Conservation (phyloP, 1,140 invertebrate genomes). For the Brachionus paranguensis region DNA sequence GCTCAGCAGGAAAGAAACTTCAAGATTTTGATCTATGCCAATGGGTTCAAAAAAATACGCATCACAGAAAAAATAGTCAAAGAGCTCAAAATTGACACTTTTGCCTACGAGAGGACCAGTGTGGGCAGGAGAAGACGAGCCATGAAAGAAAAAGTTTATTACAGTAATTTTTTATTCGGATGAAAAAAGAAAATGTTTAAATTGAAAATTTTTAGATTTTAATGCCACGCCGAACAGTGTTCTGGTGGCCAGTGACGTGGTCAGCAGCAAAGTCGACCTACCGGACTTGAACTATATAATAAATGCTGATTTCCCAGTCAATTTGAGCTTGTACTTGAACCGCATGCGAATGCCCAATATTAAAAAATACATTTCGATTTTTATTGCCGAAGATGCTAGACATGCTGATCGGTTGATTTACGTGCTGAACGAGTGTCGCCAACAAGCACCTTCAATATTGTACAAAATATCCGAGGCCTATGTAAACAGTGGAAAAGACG, state of each 20-base stretch:
- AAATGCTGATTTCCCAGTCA: constrained; percentile 37
- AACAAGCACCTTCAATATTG: neutral
- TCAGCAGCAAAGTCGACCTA: constrained; percentile 34
- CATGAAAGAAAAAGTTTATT: constrained; percentile 39
- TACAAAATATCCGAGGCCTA: constrained; percentile 40
- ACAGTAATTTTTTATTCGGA: neutral
- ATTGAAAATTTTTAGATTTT: constrained; percentile 22
- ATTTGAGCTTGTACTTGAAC: constrained; percentile 32
- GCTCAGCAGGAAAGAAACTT: constrained; percentile 24
- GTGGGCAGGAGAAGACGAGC: constrained; percentile 6
- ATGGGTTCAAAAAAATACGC: constrained; percentile 32
- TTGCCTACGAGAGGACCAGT: constrained; percentile 36
- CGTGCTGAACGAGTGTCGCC: constrained; percentile 22
- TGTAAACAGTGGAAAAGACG: constrained; percentile 38
- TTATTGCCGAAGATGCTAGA: constrained; percentile 36
- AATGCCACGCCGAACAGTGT: constrained; percentile 37
- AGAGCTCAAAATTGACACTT: constrained; percentile 36
- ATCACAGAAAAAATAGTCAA: constrained; percentile 39
- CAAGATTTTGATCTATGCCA: constrained; percentile 33
- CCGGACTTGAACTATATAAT: constrained; percentile 27
- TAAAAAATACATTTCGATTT: constrained; percentile 37
- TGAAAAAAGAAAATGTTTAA: neutral
- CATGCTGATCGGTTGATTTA: constrained; percentile 28
- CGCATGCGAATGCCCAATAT: constrained; percentile 34
- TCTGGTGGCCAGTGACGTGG: constrained; percentile 31